Evolutionary conservation across 2,797 vertebrate genomes (phyloP).

Genomic region (Ataeniobius toweri): DNA sequence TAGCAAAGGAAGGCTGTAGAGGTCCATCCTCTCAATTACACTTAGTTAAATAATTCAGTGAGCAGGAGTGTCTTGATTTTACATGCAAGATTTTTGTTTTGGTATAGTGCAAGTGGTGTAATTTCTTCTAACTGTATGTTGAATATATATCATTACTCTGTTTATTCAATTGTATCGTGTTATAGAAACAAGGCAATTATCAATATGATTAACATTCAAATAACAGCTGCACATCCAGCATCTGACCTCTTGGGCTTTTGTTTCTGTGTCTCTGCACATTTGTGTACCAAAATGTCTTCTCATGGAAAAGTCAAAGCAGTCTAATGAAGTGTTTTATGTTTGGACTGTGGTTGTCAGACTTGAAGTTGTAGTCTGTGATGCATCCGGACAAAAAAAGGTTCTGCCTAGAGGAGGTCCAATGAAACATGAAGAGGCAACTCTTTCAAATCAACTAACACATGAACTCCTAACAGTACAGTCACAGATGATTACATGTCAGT

Average conservation of each 20-base stretch:
- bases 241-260: background rate
- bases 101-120: background rate
- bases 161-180: background rate
- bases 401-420: too few species aligned
- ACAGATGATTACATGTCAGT: too few species aligned
- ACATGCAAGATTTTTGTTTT: conserved; percentile 21
- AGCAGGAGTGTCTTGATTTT: conserved; percentile 15
- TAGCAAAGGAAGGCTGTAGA: conserved; percentile 24
- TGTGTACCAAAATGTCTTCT: background rate
- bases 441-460: too few species aligned
- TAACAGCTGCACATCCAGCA: background rate
- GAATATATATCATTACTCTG: background rate
- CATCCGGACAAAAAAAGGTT: too few species aligned
- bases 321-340: background rate
- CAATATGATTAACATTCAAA: too few species aligned
- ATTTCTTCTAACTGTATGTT: background rate
- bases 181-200: background rate
- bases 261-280: background rate
- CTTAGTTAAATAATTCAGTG: conserved; percentile 66
- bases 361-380: too few species aligned
- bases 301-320: background rate
- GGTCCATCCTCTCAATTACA: conserved; percentile 42
- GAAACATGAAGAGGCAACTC: too few species aligned
- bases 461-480: too few species aligned
- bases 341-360: background rate